Conservation (phyloP, 2,113 vertebrate species). For the Lophura nycthemera region DNA sequence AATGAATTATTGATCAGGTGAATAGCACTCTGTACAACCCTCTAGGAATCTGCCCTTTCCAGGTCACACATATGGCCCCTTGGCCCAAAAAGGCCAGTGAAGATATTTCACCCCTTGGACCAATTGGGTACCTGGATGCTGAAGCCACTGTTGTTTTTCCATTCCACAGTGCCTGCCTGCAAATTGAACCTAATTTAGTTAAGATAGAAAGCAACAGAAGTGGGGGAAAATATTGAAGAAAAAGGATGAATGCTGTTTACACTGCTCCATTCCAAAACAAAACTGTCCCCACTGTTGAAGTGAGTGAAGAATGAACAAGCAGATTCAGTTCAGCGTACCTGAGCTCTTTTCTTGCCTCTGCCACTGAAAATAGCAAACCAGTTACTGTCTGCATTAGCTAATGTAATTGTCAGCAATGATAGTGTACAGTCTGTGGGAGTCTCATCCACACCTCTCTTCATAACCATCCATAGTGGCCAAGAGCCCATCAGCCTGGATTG, state of each 20-base stretch:
- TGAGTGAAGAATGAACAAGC: neutral
- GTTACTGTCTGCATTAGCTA: neutral
- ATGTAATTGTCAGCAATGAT: neutral
- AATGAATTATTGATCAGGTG: conserved; percentile 47
- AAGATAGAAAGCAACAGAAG: neutral
- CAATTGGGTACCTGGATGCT: neutral
- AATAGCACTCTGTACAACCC: neutral
- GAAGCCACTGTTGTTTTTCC: neutral
- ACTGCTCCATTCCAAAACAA: neutral
- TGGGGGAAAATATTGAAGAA: neutral
- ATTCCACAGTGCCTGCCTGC: neutral
- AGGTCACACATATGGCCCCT: neutral
- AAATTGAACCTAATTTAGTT: neutral
- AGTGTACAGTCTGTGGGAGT: neutral
- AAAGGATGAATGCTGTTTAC: neutral
- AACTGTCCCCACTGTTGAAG: neutral
- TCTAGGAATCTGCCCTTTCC: conserved; percentile 6
- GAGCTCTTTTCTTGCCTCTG: neutral
- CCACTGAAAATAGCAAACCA: neutral
- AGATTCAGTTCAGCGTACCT: neutral
- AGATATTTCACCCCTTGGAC: neutral
- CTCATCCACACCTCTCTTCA: neutral
- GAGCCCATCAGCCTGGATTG: neutral
- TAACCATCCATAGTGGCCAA: neutral
- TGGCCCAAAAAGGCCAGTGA: neutral